Evolutionary conservation across 1,140 invertebrate species (phyloP).

Genomic region (Hetaerina americana): DNA sequence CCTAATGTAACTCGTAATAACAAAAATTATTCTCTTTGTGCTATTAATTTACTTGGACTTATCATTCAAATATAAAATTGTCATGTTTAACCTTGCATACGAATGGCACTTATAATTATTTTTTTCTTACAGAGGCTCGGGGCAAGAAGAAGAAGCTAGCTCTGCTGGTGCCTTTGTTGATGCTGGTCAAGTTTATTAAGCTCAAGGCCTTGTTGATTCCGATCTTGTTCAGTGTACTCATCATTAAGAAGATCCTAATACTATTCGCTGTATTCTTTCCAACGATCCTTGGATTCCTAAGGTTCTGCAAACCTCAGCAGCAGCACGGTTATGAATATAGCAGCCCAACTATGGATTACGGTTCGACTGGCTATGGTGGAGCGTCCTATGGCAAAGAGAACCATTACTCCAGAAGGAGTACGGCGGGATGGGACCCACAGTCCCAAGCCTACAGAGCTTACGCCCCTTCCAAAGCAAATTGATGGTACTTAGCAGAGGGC

Average conservation of each 20-base stretch:
- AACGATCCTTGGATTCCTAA: constrained; percentile 42
- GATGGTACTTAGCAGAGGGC: too few species aligned
- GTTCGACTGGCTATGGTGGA: not conserved
- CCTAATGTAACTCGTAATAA: too few species aligned
- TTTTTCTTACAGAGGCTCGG: constrained; percentile 21
- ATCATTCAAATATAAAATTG: too few species aligned
- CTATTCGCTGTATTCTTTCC: constrained; percentile 45
- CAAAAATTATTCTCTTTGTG: too few species aligned
- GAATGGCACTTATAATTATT: too few species aligned
- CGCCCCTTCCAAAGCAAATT: too few species aligned
- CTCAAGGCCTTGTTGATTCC: constrained; percentile 46
- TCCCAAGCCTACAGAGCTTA: not conserved
- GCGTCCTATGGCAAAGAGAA: not conserved
- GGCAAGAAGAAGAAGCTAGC: constrained; percentile 43
- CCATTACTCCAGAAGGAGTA: not conserved
- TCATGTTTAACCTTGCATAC: too few species aligned
- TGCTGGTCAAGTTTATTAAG: constrained; percentile 35
- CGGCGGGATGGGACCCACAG: not conserved
- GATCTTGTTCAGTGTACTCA: constrained; percentile 44
- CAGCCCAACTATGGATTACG: not conserved
- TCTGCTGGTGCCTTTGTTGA: constrained; percentile 44
- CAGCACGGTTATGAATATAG: not conserved
- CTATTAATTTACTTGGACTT: too few species aligned
- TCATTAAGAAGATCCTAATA: constrained; percentile 54
- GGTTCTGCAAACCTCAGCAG: constrained; percentile 39